Evolutionary conservation across 92 coral and sea anemone species (phyloP).

Genomic region (Phenganax stokvisi): DNA sequence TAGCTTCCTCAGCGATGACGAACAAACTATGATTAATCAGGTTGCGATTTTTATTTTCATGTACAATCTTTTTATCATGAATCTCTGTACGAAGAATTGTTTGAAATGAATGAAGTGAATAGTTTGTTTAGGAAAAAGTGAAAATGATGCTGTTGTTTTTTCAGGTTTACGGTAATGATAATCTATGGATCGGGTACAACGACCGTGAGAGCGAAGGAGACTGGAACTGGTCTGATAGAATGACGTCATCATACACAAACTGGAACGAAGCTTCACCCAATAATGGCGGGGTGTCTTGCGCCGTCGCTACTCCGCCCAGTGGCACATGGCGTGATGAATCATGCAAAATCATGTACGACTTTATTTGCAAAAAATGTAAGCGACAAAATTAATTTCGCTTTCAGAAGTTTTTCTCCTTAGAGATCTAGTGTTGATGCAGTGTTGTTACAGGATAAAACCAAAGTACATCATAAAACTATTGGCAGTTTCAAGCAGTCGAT

Average conservation of each 20-base stretch:
- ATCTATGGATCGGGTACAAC: slow-evolving; percentile 96
- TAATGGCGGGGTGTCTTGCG: slow-evolving; percentile 96
- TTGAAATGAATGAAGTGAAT: not conserved
- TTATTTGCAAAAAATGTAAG: slow-evolving; percentile 89
- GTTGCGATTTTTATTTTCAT: slow-evolving; percentile 24
- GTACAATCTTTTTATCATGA: not conserved
- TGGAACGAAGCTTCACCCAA: slow-evolving; percentile 98
- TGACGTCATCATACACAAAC: slow-evolving; percentile 96
- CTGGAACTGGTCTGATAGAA: slow-evolving; percentile 96
- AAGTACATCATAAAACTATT: not conserved
- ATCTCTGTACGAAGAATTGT: not conserved
- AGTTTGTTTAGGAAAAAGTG: not conserved
- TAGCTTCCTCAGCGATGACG: slow-evolving; percentile 86
- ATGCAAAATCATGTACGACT: slow-evolving; percentile 67
- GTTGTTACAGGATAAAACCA: no score
- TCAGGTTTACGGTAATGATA: slow-evolving; percentile 58
- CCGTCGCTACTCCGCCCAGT: slow-evolving; percentile 67
- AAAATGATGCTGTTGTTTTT: not conserved
- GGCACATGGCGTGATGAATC: slow-evolving; percentile 97
- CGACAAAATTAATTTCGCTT: not conserved
- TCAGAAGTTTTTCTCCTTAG: not conserved
- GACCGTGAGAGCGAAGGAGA: slow-evolving; percentile 97
- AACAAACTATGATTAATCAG: slow-evolving; percentile 96
- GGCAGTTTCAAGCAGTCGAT: not conserved
- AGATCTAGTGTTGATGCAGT: no score